phyloP scores from a whole-genome alignment of 2,888 invertebrate genomes.

The Calliphora vomitoria region DNA sequence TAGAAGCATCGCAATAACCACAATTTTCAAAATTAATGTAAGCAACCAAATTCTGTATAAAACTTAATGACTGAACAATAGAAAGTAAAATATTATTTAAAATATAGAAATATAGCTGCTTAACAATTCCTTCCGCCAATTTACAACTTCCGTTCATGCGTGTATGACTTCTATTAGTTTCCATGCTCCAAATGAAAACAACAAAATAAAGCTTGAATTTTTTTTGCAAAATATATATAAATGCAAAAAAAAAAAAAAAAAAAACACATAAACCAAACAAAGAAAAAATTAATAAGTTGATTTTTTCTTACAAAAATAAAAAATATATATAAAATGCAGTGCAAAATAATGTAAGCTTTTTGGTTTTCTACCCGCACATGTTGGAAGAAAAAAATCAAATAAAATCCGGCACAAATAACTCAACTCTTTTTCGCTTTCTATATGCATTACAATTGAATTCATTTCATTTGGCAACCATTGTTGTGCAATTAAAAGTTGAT shows the following conservation, averaged over 20 bases:
- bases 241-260: conserved; percentile 33
- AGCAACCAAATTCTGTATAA: neutral
- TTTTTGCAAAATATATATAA: conserved; percentile 6
- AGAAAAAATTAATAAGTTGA: no score
- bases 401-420: conserved; percentile 45
- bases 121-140: conserved; percentile 72
- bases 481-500: conserved; percentile 70
- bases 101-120: conserved; percentile 33
- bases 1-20: neutral
- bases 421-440: conserved; percentile 43
- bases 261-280: no score
- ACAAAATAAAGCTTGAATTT: neutral
- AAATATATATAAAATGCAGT: conserved; percentile 21
- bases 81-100: neutral
- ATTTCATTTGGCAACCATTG: conserved; percentile 72
- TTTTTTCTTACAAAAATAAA: conserved; percentile 7
- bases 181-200: conserved; percentile 33
- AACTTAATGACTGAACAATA: conserved; percentile 1
- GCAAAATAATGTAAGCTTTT: conserved; percentile 60
- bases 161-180: conserved; percentile 59
- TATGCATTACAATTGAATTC: conserved; percentile 68
- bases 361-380: conserved; percentile 36
- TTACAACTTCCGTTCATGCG: conserved; percentile 70
- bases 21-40: neutral
- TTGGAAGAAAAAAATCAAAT: conserved; percentile 10